Evolutionary conservation across 2,113 vertebrate genomes (phyloP).

Genomic region (Spizaetus ornatus): DNA sequence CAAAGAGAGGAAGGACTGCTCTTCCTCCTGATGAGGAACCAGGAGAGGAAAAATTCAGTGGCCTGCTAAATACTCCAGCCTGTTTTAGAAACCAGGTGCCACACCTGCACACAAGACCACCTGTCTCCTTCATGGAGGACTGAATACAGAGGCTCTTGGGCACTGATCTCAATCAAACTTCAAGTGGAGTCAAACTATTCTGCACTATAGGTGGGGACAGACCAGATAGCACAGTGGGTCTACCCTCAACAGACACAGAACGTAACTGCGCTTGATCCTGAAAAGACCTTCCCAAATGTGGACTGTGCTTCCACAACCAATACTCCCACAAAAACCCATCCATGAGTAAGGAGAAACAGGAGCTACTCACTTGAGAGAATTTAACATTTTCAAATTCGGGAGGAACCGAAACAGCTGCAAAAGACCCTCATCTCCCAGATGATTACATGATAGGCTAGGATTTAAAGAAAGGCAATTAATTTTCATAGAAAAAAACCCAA

Average conservation of each 20-base stretch:
- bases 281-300: not conserved
- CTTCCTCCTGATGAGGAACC: not conserved
- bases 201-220: not conserved
- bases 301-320: not conserved
- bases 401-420: conserved; percentile 69
- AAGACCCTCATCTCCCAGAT: conserved; percentile 74
- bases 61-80: not conserved
- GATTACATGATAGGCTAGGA: conserved; percentile 81
- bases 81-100: not conserved
- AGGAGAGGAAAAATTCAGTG: not conserved
- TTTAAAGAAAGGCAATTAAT: not conserved
- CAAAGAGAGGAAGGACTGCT: not conserved
- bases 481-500: not conserved
- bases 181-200: not conserved
- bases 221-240: not conserved
- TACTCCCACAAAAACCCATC: not conserved
- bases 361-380: conserved; percentile 81
- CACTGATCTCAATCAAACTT: not conserved
- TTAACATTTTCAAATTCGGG: conserved; percentile 62
- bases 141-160: not conserved
- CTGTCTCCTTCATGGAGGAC: not conserved
- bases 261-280: not conserved
- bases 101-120: not conserved
- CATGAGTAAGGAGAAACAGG: not conserved
- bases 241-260: not conserved